Evolutionary conservation across 2,113 vertebrate genomes (phyloP), one percentile per base, ranked within the genome.

Genomic region (Cheirogaleus medius): DNA sequence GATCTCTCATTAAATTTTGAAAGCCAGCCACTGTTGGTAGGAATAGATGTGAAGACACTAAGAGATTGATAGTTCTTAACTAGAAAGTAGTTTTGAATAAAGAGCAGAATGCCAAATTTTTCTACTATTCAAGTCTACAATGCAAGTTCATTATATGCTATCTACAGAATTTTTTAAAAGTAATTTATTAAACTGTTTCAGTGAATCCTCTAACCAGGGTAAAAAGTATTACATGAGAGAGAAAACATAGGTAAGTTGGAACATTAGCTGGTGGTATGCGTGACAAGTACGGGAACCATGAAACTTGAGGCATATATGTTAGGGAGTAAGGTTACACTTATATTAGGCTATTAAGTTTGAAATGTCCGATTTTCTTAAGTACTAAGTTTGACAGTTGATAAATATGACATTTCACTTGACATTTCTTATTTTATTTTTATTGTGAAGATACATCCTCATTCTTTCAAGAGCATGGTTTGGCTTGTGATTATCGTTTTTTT

Each of bases 1-100:
- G 29, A 21, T 91, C 37, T 44, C 32, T 58, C 54, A 60, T 32
- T 39, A 14, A 60, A 15, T 44, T 60, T 91, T 58, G 39, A 82
- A 86, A 58, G 42, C n/a, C 42, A 71, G 23, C n/a, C 9, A 15
- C 17, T 64, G n/a, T 80, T 81, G 7, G 11, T 91, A 77, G 23
- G 29, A 15, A 18, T 83, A 94, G 27, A 71, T 66, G 60, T 11
- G 39, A 81, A 25, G 49, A 63, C 32, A 83, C 69, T 63, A 68
- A 54, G 39, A 93, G 37, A 87, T 71, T 64, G 32, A 39, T 58
- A 15, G 5, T 77, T 87, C 27, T 29, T 27, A 25, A 21, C 54
- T 56, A 56, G 34, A 93, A 86, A n/a, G 8, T 81, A 44, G n/a
- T 82, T 95, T 90, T 81, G n/a, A 91, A 82, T 87, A 87, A 68